These are phyloP conservation scores for Trichopria drosophilae DNA, from an alignment of 2,888 invertebrate species.

Conservation along the genomic window DNA sequence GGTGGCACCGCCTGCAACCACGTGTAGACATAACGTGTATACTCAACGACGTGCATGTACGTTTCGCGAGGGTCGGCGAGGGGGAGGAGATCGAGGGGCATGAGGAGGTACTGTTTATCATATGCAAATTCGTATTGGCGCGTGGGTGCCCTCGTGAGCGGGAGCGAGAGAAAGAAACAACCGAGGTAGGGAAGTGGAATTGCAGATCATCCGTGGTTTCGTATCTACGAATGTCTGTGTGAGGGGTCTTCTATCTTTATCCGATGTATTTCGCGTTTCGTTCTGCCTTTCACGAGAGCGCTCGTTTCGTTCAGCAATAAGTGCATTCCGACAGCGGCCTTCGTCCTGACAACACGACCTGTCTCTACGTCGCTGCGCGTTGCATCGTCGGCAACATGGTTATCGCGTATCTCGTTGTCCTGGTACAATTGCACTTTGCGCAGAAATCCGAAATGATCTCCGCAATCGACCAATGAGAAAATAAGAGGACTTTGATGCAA, in stretches of 20 bases:
- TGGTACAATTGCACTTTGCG: too few species aligned
- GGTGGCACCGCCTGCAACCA: constrained; percentile 46
- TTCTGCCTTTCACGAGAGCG: constrained; percentile 14
- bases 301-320: constrained; percentile 38
- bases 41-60: constrained; percentile 20
- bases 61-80: constrained; percentile 1
- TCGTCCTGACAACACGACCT: constrained; percentile 34
- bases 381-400: too few species aligned
- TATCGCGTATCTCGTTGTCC: too few species aligned
- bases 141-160: constrained; percentile 35
- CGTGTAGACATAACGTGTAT: constrained; percentile 28
- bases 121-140: constrained; percentile 43
- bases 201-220: too few species aligned
- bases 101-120: constrained; percentile 43
- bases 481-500: too few species aligned
- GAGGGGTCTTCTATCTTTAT: too few species aligned
- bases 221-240: too few species aligned
- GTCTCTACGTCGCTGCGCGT: not conserved
- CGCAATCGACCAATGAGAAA: too few species aligned
- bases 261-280: too few species aligned
- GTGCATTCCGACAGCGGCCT: constrained; percentile 42
- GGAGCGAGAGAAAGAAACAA: constrained; percentile 18
- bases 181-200: too few species aligned
- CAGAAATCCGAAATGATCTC: too few species aligned
- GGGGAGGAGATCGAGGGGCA: constrained; percentile 18